Evolutionary conservation across 2,113 vertebrate genomes (phyloP), one percentile per base, ranked within the genome.

Genomic region (Ursus arctos): DNA sequence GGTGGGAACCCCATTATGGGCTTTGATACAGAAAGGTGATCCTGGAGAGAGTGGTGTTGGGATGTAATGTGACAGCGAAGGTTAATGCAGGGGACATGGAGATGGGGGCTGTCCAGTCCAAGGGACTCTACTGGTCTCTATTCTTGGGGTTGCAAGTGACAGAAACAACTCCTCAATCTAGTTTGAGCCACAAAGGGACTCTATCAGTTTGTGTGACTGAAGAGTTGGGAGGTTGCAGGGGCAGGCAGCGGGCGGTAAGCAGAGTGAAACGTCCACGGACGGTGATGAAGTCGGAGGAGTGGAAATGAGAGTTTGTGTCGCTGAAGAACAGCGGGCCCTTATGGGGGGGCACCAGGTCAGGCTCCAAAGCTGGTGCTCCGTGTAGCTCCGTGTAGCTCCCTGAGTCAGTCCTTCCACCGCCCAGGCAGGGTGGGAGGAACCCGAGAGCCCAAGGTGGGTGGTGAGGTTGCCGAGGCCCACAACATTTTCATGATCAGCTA

Each of bases 181-280:
- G 57, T 31, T 49, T 79, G 47, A 51, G 65, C 57, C 24, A 2
- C 63, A 33, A 31, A 61, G 47, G 40, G 61, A 71, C 26, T 63
- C 10, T 71, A 14, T 24, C 26, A 8, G 79, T 36, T 51, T 12
- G 2, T 8, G 26, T 10, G 28, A n/a, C 57, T 28, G n/a, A 43
- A 51, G 16, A 49, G 80, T 8, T 15, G 22, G 26, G 76, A 49
- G 18, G 5, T 7, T 10, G 28, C 74, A 51, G 82, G 72, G 36
- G 40, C n/a, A 6, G 21, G 36, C 3, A 3, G 57, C 3, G 0
- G 74, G 53, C 31, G 0, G 1, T 2, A 2, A 28, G 16, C 74
- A 19, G 53, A 40, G 77, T 1, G 21, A 47, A 22, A 6, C 43
- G 9, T 5, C 77, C 61, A 0, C 0, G 11, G 69, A 14, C 0